phyloP scores from a whole-genome alignment of 2,797 vertebrate species.

The Manis pentadactyla region DNA sequence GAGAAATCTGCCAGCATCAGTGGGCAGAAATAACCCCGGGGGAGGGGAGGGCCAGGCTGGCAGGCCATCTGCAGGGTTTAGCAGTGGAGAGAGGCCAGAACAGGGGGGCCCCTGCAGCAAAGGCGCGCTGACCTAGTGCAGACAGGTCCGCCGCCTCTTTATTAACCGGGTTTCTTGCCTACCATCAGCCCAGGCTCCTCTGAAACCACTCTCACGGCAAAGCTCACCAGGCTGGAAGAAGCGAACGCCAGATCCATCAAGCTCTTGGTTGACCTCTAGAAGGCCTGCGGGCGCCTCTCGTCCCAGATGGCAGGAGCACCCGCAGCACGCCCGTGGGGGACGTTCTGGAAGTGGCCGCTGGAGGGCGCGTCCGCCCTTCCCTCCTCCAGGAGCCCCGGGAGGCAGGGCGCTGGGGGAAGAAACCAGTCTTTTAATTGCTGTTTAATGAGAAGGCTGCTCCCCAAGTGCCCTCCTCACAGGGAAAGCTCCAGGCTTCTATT shows the following conservation, averaged over 20 bases:
- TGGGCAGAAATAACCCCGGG: neutral
- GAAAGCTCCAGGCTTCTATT: neutral
- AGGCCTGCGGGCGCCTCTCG: fast-evolving
- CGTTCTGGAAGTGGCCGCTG: conserved; percentile 66
- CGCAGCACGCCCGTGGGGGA: neutral
- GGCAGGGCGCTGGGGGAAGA: neutral
- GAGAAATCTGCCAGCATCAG: neutral
- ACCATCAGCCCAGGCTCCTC: neutral
- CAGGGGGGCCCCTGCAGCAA: neutral
- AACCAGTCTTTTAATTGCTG: neutral
- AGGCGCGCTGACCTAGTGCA: neutral
- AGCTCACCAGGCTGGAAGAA: neutral
- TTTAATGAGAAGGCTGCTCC: neutral
- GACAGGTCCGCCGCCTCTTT: neutral
- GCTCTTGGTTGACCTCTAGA: neutral
- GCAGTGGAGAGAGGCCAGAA: neutral
- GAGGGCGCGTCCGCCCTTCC: conserved; percentile 76
- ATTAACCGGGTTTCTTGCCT: neutral
- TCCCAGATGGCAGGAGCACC: fast-evolving
- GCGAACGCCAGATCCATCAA: fast-evolving
- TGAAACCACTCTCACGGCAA: neutral
- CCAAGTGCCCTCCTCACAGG: neutral
- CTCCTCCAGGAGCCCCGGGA: neutral
- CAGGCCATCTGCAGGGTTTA: neutral
- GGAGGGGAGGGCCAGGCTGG: neutral